Evolutionary conservation across 2,888 invertebrate genomes (phyloP).

Genomic region (Plusia festucae): DNA sequence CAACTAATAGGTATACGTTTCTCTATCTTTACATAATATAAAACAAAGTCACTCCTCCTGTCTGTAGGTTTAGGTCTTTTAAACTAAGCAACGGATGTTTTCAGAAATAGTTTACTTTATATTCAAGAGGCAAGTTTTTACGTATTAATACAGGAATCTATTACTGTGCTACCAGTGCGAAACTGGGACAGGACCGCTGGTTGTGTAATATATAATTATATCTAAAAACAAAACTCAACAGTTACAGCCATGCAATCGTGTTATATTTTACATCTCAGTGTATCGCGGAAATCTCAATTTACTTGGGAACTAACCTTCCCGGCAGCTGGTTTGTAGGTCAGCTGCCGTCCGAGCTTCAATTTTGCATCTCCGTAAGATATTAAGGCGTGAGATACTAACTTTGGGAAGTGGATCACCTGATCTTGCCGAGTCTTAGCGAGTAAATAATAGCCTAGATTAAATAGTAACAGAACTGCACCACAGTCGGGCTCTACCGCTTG

Average conservation of each 20-base stretch:
- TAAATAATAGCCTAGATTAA: conserved; percentile 55
- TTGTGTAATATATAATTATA: too few relatives aligned
- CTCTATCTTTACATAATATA: too few relatives aligned
- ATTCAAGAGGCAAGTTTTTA: too few relatives aligned
- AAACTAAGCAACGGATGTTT: too few relatives aligned
- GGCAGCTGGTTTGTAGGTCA: conserved; percentile 48
- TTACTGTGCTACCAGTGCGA: too few relatives aligned
- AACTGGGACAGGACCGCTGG: too few relatives aligned
- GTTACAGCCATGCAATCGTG: neutral
- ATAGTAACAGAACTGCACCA: conserved; percentile 45
- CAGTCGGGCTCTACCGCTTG: conserved; percentile 12
- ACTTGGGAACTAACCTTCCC: conserved; percentile 54
- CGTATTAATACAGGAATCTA: too few relatives aligned
- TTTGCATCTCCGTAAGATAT: conserved; percentile 53
- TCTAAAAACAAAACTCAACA: too few relatives aligned
- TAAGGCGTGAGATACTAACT: conserved; percentile 44
- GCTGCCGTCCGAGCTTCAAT: conserved; percentile 44
- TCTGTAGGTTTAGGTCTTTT: too few relatives aligned
- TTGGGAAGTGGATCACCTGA: conserved; percentile 48
- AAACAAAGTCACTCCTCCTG: too few relatives aligned
- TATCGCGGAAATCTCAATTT: conserved; percentile 42
- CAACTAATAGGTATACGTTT: too few relatives aligned
- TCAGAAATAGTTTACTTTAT: too few relatives aligned
- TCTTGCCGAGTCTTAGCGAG: conserved; percentile 31
- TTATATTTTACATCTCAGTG: conserved; percentile 21